Percentiles rank a stretch among this genome's conserved stretches.
These are phyloP conservation scores for Pararge aegeria DNA, from an alignment of 1,140 invertebrate genomes.

Conservation along the genomic window DNA sequence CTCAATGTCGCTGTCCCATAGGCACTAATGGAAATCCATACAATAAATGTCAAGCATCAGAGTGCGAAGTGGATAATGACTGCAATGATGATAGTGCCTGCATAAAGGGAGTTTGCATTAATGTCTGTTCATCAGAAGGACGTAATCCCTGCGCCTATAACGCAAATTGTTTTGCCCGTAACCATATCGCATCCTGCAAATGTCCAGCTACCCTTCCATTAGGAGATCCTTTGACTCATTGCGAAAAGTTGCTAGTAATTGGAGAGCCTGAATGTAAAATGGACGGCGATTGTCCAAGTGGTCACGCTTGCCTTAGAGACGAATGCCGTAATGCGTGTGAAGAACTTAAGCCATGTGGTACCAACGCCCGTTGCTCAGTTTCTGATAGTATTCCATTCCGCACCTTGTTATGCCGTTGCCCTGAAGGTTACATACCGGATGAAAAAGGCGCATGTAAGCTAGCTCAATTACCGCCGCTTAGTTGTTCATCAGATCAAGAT, in stretches of 20 bases:
- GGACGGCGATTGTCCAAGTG: constrained; percentile 89
- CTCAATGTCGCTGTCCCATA: constrained; percentile 86
- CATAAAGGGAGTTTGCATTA: constrained; percentile 84
- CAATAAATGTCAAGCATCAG: constrained; percentile 87
- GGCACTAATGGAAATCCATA: constrained; percentile 89
- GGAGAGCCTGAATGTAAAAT: constrained; percentile 86
- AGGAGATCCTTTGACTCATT: constrained; percentile 90
- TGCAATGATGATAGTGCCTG: constrained; percentile 87
- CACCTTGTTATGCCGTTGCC: constrained; percentile 92
- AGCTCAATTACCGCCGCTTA: constrained; percentile 84
- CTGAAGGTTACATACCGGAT: constrained; percentile 90
- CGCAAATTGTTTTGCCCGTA: constrained; percentile 88
- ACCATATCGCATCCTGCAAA: constrained; percentile 87
- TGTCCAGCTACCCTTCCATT: constrained; percentile 87
- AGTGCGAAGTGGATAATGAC: constrained; percentile 88
- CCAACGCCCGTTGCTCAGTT: constrained; percentile 87
- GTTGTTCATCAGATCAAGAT: constrained; percentile 89
- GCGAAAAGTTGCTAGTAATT: constrained; percentile 78
- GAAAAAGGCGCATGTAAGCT: constrained; percentile 87
- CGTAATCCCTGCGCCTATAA: constrained; percentile 88
- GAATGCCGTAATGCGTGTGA: constrained; percentile 89
- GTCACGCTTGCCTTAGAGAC: constrained; percentile 89
- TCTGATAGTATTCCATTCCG: constrained; percentile 90
- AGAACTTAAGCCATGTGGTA: constrained; percentile 86
- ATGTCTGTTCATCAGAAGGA: constrained; percentile 84